Base-by-base conservation (phyloP, 2,797 vertebrate genomes). In the Sebastes steindachneri region DNA sequence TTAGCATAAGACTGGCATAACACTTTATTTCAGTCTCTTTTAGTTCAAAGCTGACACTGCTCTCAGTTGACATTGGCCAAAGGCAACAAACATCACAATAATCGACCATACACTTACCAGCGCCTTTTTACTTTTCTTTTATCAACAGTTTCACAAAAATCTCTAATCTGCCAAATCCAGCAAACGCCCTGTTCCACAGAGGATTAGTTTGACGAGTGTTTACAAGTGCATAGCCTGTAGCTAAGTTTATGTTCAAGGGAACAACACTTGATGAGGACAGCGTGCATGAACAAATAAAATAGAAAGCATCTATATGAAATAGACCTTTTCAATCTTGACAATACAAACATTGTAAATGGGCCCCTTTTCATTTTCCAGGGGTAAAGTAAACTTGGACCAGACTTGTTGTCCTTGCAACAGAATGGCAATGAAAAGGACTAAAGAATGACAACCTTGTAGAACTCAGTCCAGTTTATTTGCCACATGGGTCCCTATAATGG, bases 131-230 rank as follows among this genome's bases (percentile, higher is more conserved):
- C 19, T 68, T 75, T 67, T 69, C 57, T 68, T 74, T 48, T 64
- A 66, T 81, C 29, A 51, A 45, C 68, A 60, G 21, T 72, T 66
- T 80, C 58, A 66, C 35, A 82, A 76, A 84, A 68, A 41, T 73
- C 65, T 31, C 21, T 68, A 68, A 78, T 83, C 77, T 83, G 71
- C 68, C 26, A 76, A 81, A 79, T 84, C 31, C 75, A 75, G 35
- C 28, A 67, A 68, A 58, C 7, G 6, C 64, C 19, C n/a, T 19
- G 12, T 73, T 81, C 55, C 72, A 73, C 11, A 3, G 64, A 75
- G 68, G 60, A 86, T 79, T 79, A 79, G 57, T 73, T 74, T 78
- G 67, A 55, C 65, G 63, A 64, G 75, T 80, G 64, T 76, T 76
- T 82, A 51, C 58, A 59, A 85, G 55, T 75, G 71, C 64, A 79